Conservation (phyloP, 23 tunicate genomes). For the Clavelina lepadiformis region DNA sequence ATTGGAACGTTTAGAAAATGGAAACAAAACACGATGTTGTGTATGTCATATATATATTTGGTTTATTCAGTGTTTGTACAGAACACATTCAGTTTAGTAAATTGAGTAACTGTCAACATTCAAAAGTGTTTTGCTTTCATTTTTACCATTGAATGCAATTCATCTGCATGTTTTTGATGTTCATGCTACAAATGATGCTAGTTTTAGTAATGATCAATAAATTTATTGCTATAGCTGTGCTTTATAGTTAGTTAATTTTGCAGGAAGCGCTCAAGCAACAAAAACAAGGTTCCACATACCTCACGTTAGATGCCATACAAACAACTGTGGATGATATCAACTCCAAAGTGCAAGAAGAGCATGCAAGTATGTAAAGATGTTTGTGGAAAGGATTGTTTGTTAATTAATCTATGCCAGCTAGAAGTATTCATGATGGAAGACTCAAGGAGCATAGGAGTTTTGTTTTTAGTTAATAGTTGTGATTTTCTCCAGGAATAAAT, state of each 20-base stretch:
- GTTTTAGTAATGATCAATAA: neutral
- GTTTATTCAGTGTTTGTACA: neutral
- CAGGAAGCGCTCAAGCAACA: constrained; percentile 62
- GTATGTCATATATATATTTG: constrained; percentile 34
- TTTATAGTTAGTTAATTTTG: neutral
- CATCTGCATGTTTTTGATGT: neutral
- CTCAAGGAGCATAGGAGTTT: too few relatives aligned
- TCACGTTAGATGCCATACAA: constrained; percentile 46
- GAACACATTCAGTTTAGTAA: neutral
- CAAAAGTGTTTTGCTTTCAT: too few relatives aligned
- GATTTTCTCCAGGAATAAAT: constrained; percentile 48
- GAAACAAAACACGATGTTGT: constrained; percentile 45
- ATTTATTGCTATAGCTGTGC: neutral
- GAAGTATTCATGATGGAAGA: too few relatives aligned
- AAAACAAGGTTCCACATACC: constrained; percentile 30
- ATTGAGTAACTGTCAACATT: too few relatives aligned
- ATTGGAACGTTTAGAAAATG: constrained; percentile 46
- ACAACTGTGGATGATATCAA: constrained; percentile 52
- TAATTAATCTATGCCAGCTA: too few relatives aligned
- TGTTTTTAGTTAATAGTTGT: neutral
- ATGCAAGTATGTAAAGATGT: constrained; percentile 40
- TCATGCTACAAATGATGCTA: neutral
- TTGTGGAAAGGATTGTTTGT: too few relatives aligned
- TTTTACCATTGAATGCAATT: neutral
- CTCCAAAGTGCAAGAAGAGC: constrained; percentile 60